Percentiles rank a stretch among this genome's conserved stretches.
These are phyloP conservation scores for Lates japonicus DNA, from an alignment of 2,797 vertebrate species.

Conservation along the genomic window DNA sequence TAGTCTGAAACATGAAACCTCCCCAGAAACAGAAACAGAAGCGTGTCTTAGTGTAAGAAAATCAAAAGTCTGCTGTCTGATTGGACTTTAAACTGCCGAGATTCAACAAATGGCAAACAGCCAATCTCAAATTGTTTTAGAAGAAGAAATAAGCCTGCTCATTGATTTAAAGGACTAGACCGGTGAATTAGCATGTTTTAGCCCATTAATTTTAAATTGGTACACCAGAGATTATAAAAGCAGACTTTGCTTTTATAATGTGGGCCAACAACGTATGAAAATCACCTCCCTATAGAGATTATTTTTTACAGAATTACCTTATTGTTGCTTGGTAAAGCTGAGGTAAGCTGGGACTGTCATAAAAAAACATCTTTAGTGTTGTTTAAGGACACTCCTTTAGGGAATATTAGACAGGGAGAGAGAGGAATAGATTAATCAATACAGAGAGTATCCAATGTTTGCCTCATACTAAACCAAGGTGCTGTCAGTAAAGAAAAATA, in stretches of 20 bases:
- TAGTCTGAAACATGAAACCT: constrained; percentile 16
- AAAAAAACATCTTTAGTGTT: not conserved
- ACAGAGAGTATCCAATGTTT: not conserved
- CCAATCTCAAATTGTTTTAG: not conserved
- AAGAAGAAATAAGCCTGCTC: not conserved
- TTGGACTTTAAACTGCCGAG: not conserved
- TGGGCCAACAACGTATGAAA: not conserved
- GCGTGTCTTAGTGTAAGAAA: not conserved
- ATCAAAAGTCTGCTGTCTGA: not conserved
- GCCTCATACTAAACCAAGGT: not conserved
- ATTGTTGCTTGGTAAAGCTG: not conserved
- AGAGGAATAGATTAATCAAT: too few relatives aligned
- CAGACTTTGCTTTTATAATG: not conserved
- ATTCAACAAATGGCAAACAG: not conserved
- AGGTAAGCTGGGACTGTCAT: not conserved
- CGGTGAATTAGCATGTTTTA: not conserved
- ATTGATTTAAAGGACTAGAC: not conserved
- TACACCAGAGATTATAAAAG: not conserved
- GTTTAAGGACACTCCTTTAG: not conserved
- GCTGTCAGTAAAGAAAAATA: not conserved
- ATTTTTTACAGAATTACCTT: not conserved
- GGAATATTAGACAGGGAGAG: not conserved
- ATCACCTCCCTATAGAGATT: not conserved
- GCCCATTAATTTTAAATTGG: not conserved
- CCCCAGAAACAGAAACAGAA: not conserved